A percentile compares a stretch with the other conserved stretches of the same genome.
Evolutionary conservation across 2,797 vertebrate genomes (phyloP).

Genomic region (Peromyscus nudipes): DNA sequence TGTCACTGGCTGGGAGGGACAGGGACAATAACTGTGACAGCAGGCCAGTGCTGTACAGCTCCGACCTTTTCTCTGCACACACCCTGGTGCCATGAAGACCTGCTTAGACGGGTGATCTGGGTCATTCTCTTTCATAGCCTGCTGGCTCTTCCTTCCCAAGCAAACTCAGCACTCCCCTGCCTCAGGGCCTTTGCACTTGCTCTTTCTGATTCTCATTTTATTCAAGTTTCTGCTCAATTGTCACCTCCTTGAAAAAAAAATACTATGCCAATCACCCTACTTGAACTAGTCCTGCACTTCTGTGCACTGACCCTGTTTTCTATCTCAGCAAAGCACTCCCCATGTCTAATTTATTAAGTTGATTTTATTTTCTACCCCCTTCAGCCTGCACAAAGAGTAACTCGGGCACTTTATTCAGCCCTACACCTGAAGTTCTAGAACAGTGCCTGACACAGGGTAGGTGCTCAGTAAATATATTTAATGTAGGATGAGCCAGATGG

Average conservation of each 20-base stretch:
- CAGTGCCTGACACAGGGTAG: background rate
- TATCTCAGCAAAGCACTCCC: background rate
- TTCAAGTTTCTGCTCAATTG: background rate
- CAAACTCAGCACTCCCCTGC: background rate
- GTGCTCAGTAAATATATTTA: background rate
- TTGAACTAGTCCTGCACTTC: background rate
- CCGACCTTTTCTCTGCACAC: background rate
- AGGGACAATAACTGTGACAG: background rate
- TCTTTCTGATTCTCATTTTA: background rate
- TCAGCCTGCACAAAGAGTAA: background rate
- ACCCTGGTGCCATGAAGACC: background rate
- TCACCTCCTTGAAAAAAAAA: background rate
- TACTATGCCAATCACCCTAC: background rate
- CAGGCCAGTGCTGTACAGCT: background rate
- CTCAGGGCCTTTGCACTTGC: background rate
- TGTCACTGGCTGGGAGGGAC: accelerated
- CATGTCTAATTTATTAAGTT: background rate
- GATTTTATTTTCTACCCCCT: background rate
- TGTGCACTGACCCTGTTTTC: background rate
- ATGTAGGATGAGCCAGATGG: background rate
- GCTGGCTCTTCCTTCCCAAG: background rate
- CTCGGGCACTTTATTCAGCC: background rate
- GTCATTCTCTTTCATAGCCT: background rate
- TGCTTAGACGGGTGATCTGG: accelerated
- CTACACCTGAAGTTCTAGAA: background rate